Conservation (phyloP, 2,797 vertebrate genomes). For the Caiman crocodilus region DNA sequence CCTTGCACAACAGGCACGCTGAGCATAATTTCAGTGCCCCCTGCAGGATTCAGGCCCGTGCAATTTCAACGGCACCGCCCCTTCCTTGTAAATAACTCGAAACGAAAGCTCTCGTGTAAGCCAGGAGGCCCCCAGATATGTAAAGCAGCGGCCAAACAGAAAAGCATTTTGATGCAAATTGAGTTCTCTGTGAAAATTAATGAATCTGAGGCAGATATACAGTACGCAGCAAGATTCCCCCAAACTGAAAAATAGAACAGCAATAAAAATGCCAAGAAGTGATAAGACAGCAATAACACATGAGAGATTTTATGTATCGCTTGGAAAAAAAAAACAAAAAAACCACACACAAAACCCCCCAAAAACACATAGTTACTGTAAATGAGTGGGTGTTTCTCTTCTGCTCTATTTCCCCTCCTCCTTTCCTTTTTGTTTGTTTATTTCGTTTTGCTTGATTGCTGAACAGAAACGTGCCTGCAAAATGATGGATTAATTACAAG, state of each 20-base stretch:
- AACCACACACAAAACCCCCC: neutral
- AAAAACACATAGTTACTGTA: slow-evolving; percentile 17
- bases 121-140: slow-evolving; percentile 40
- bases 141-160: slow-evolving; percentile 44
- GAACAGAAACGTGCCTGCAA: slow-evolving; percentile 49
- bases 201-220: slow-evolving; percentile 64
- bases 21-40: slow-evolving; percentile 5
- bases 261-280: slow-evolving; percentile 77
- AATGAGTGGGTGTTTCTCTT: slow-evolving; percentile 57
- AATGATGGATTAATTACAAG: slow-evolving; percentile 77
- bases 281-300: slow-evolving; percentile 72
- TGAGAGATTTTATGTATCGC: slow-evolving; percentile 68
- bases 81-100: slow-evolving; percentile 20
- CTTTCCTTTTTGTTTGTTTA: slow-evolving; percentile 41
- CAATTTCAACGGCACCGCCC: neutral
- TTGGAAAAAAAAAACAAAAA: slow-evolving; percentile 20
- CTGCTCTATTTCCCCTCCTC: slow-evolving; percentile 8
- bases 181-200: slow-evolving; percentile 76
- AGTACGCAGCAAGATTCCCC: slow-evolving; percentile 63
- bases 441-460: slow-evolving; percentile 72
- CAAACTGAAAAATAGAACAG: slow-evolving; percentile 76
- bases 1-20: neutral
- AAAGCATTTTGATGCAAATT: slow-evolving; percentile 61
- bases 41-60: slow-evolving; percentile 6
- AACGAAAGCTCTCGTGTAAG: slow-evolving; percentile 44